Base-by-base conservation (phyloP, 2,888 invertebrate genomes). In the Eurytoma californica region DNA sequence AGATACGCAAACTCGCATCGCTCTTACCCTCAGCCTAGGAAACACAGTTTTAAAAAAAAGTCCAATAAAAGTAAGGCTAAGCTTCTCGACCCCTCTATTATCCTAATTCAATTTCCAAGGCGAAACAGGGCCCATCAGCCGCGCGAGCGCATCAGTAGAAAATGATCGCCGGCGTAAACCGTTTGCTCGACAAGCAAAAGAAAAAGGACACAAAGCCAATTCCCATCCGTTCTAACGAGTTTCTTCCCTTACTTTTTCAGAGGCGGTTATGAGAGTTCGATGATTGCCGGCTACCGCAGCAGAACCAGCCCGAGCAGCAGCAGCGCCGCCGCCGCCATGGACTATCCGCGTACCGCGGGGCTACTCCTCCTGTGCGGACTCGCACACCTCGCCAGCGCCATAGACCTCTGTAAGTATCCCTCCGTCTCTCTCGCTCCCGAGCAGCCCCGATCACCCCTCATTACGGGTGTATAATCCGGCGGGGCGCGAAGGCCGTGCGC, bases 261-360 rank as follows among this genome's bases (percentile, higher is more conserved):
- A 84, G 82, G 84, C 88, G 87, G 89, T 89, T 87, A 89, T 89
- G 88, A 88, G 86, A 86, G 86, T 86, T 86, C 88, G 89, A 89
- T 89, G 89, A 89, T 89, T 86, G 85, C 84, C 81, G 84, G 84
- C 86, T 84, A 85, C 84, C 84, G 85, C 85, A 86, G 83, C 84
- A 73, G 12, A 30, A 76, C 66, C 67, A 77, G 57, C 53, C 58
- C 58, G 28, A 76, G 39, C 63, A 68, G 61, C 55, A 83, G 79
- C 82, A 82, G 63, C 39, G 53, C 24, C 47, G 82, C 83, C 82
- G 83, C 82, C 84, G 84, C 85, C 86, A 89, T 89, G 89, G 87
- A 87, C 86, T 86, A 88, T 86, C 86, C 86, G 85, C 86, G 85
- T 83, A 84, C 84, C 77, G 86, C 85, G 84, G 87, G 86, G 85